Percentiles rank a stretch among this genome's conserved stretches.
phyloP scores from a whole-genome alignment of 2,113 vertebrate species.

The Perccottus glenii region DNA sequence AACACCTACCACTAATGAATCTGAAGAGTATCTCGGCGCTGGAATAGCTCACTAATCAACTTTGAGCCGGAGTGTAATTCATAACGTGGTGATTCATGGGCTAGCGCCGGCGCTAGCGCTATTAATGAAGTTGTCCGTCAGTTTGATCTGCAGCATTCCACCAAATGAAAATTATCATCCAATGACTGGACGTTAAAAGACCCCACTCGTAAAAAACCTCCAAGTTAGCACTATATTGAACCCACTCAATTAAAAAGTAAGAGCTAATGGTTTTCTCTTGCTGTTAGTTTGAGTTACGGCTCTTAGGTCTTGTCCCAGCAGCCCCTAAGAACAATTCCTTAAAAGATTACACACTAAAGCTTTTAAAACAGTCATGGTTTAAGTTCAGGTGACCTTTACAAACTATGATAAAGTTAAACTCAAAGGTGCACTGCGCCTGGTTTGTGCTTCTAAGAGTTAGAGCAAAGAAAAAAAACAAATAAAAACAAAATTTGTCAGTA shows the following conservation, averaged over 20 bases:
- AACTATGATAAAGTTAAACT: constrained; percentile 47
- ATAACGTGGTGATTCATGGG: constrained; percentile 74
- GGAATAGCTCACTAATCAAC: constrained; percentile 70
- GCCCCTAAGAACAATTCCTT: constrained; percentile 55
- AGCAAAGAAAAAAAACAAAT: no score
- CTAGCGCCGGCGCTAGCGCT: constrained; percentile 26
- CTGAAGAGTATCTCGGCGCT: constrained; percentile 58
- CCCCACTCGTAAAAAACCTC: constrained; percentile 63
- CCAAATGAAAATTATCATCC: constrained; percentile 77
- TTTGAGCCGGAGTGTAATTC: constrained; percentile 54
- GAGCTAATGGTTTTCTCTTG: constrained; percentile 66
- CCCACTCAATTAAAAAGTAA: constrained; percentile 78
- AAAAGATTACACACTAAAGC: constrained; percentile 53
- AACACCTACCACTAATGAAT: constrained; percentile 65
- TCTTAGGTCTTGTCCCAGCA: constrained; percentile 15
- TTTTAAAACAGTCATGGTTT: constrained; percentile 35
- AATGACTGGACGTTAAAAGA: constrained; percentile 70
- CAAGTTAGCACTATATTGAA: constrained; percentile 68
- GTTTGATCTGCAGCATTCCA: constrained; percentile 76
- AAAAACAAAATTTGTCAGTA: no score
- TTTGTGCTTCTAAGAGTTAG: background rate
- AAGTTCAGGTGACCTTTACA: constrained; percentile 58
- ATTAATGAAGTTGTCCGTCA: constrained; percentile 77
- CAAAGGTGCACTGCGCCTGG: constrained; percentile 6
- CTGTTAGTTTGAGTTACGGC: constrained; percentile 72